Percentiles rank a stretch among this genome's conserved stretches.
Conservation (phyloP, 1,140 invertebrate species). For the Drosophila rhopaloa region DNA sequence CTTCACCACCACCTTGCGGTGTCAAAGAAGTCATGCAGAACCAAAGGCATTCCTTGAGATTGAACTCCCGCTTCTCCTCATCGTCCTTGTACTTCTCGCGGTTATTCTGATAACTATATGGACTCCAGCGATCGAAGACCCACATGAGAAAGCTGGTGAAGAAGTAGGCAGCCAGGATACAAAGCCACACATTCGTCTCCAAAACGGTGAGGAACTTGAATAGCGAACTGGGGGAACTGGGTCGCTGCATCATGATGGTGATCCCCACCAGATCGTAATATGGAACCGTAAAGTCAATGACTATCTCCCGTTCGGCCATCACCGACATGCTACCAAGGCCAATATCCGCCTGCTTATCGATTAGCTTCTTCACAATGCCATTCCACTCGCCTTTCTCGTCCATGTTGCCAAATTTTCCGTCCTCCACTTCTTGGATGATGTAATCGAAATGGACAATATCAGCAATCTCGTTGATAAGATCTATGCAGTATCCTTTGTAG, state of each 20-base stretch:
- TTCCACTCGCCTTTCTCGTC: conserved; percentile 95
- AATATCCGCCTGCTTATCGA: conserved; percentile 96
- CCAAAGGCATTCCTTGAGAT: conserved; percentile 98
- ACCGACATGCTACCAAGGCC: conserved; percentile 94
- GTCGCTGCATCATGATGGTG: conserved; percentile 89
- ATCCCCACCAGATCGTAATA: conserved; percentile 98
- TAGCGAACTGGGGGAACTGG: conserved; percentile 91
- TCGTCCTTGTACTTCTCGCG: conserved; percentile 96
- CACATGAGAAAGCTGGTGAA: conserved; percentile 98
- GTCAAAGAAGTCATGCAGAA: conserved; percentile 99
- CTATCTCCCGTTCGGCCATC: conserved; percentile 97
- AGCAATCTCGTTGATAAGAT: conserved; percentile 94
- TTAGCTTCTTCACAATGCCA: conserved; percentile 95
- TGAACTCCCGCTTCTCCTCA: conserved; percentile 97
- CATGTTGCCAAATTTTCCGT: conserved; percentile 94
- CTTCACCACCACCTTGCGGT: conserved; percentile 94
- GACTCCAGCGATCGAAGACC: conserved; percentile 98
- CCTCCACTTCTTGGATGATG: conserved; percentile 91
- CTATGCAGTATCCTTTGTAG: conserved; percentile 96
- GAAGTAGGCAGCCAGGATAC: conserved; percentile 97
- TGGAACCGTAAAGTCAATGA: conserved; percentile 97
- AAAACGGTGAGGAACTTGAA: conserved; percentile 99
- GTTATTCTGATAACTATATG: conserved; percentile 98
- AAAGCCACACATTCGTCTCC: conserved; percentile 98
- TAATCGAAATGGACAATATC: conserved; percentile 95